Conservation (phyloP, 2,113 vertebrate genomes). For the Aegypius monachus region DNA sequence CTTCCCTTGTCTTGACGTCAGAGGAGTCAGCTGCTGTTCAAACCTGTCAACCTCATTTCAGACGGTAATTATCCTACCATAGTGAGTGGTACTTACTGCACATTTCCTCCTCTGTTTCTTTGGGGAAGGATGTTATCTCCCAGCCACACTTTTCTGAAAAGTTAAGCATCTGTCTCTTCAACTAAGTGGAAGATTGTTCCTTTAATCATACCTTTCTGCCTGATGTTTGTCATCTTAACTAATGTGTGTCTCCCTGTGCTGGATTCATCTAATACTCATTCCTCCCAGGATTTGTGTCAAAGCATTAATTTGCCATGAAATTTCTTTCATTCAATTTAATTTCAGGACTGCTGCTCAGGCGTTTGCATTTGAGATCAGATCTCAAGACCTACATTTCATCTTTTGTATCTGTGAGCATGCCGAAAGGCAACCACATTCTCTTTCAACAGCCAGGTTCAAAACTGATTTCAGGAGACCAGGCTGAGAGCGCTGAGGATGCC, state of each 20-base stretch:
- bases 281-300: slow-evolving; percentile 2
- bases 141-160: background rate
- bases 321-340: slow-evolving; percentile 20
- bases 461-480: background rate
- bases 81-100: background rate
- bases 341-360: background rate
- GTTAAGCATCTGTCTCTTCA: slow-evolving; percentile 26
- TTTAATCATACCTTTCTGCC: slow-evolving; percentile 41
- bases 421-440: background rate
- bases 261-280: background rate
- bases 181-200: background rate
- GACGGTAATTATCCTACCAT: background rate
- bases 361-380: background rate
- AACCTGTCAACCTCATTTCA: background rate
- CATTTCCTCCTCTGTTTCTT: background rate
- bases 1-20: background rate
- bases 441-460: background rate
- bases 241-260: background rate
- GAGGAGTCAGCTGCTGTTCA: slow-evolving; percentile 32
- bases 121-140: background rate
- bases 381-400: background rate
- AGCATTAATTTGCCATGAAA: background rate
- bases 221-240: slow-evolving; percentile 27
- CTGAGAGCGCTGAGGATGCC: background rate
- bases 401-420: background rate